phyloP scores from a whole-genome alignment of 2,888 invertebrate species.

The Diarsia rubi region DNA sequence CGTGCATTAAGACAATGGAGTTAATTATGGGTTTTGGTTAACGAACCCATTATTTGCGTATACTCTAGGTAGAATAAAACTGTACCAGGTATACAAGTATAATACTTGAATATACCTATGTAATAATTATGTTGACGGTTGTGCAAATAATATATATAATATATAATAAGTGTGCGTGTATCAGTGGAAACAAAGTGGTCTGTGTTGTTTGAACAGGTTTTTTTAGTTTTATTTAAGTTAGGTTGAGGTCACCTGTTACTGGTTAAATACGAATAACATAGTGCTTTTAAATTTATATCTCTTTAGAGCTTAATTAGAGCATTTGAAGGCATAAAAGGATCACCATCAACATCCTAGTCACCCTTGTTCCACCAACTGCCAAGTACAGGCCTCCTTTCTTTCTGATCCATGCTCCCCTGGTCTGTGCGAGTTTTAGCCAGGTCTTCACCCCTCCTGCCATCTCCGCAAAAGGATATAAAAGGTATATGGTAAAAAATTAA shows the following conservation, averaged over 20 bases:
- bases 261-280: slow-evolving; percentile 15
- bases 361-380: neutral
- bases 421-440: neutral
- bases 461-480: neutral
- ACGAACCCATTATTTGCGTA: slow-evolving; percentile 5
- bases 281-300: neutral
- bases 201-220: slow-evolving; percentile 48
- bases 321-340: neutral
- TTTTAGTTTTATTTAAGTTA: slow-evolving; percentile 24
- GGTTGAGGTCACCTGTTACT: slow-evolving; percentile 30
- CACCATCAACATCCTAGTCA: neutral
- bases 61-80: neutral
- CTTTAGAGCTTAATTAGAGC: neutral
- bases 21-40: slow-evolving; percentile 24
- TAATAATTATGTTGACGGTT: slow-evolving; percentile 8
- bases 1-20: slow-evolving; percentile 24
- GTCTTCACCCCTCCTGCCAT: neutral
- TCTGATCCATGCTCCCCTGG: neutral
- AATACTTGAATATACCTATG: slow-evolving; percentile 1
- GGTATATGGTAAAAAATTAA: slow-evolving; percentile 1
- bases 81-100: neutral
- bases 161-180: neutral
- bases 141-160: slow-evolving; percentile 34
- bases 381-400: neutral
- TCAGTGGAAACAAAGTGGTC: slow-evolving; percentile 10